Evolutionary conservation across 2,113 vertebrate genomes (phyloP), one percentile per base, ranked within the genome.

Genomic region (Setophaga kirtlandii): DNA sequence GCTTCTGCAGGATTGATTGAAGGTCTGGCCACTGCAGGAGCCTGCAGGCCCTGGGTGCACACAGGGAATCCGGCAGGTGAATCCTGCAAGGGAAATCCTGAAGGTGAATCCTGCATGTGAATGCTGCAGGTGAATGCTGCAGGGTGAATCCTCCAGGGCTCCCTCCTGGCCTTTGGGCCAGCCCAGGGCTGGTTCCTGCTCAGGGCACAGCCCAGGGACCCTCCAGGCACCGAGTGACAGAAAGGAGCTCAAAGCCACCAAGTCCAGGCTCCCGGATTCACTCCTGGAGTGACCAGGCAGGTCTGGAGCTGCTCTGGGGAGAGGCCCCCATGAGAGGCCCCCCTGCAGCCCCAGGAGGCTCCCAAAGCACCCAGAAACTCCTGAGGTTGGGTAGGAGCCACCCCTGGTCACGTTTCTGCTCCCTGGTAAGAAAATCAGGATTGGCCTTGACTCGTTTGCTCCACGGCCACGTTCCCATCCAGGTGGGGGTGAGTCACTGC

Each of bases 181-280:
- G 39, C 83, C 55, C 87, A 37, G 37, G 58, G 33, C 25, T 64
- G 2, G 22, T 1, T 53, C 50, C 83, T 10, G 17, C 3, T 1
- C 5, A 0, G 3, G 6, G 31, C 12, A 3, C 2, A 4, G 33
- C 50, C 44, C 27, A 1, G 3, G 58, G 74, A 4, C 18, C 15
- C 76, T 67, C 42, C 39, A 6, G n/a, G 71, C 52, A 15, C 24
- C 3, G 28, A 76, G 58, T 2, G 55, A 31, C 53, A 31, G 6
- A 33, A 44, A 33, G 0, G 5, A 85, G 31, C 15, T 31, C 25
- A 22, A n/a, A 76, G 10, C 9, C 82, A 18, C 15, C 19, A 2
- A 11, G 8, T 5, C 4, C 27, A 9, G 21, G 22, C 13, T 83
- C 52, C 53, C 39, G 11, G 22, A 31, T 7, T 2, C 9, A 23